phyloP scores from a whole-genome alignment of 2,797 vertebrate species.

The Parauchenoglanis ngamensis region DNA sequence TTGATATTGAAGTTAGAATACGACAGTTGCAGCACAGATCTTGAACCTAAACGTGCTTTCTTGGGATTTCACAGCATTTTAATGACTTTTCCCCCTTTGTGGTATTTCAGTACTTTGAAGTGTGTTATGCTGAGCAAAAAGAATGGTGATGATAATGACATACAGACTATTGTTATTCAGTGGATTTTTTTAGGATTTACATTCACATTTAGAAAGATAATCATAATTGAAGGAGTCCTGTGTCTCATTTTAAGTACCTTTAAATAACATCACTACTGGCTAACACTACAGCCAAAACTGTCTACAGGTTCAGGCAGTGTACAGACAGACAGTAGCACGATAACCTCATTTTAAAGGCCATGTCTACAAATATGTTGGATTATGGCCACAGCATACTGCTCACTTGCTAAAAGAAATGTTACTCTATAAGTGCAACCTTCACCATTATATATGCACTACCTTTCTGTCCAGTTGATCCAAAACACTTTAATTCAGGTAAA shows the following conservation, averaged over 20 bases:
- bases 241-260: not conserved
- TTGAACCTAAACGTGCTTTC: conserved; percentile 3
- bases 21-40: not conserved
- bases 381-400: conserved; percentile 22
- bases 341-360: conserved; percentile 44
- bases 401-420: conserved; percentile 48
- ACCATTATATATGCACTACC: conserved; percentile 43
- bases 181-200: not conserved
- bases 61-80: conserved; percentile 3
- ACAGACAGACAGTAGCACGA: conserved; percentile 1
- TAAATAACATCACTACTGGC: not conserved
- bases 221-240: not conserved
- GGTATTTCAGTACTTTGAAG: not conserved
- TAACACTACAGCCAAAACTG: not conserved
- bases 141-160: not conserved
- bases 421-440: conserved; percentile 43
- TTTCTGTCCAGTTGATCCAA: conserved; percentile 46
- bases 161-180: not conserved
- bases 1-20: conserved; percentile 36
- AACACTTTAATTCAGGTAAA: conserved; percentile 53
- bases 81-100: not conserved
- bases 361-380: conserved; percentile 43
- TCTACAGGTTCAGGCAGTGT: conserved; percentile 12
- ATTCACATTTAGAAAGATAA: not conserved
- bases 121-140: not conserved